Conservation (phyloP, 2,888 invertebrate species). For the Pimpla rufipes region DNA sequence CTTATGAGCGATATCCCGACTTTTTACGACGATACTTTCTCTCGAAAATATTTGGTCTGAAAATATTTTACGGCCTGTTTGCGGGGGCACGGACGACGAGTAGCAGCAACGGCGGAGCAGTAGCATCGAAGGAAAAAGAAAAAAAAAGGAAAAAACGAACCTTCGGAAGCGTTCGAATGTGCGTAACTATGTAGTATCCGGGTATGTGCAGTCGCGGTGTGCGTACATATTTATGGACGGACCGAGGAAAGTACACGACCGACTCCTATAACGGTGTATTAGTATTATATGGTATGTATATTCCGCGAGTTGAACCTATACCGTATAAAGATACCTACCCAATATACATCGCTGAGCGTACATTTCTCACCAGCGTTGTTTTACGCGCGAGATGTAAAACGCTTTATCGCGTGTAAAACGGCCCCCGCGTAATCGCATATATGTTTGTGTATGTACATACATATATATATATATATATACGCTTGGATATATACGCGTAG, state of each 20-base stretch:
- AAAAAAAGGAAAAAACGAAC: conserved; percentile 4
- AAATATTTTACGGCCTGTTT: conserved; percentile 70
- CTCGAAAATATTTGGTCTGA: conserved; percentile 69
- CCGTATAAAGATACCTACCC: conserved; percentile 29
- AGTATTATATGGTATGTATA: conserved; percentile 16
- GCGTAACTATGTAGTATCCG: conserved; percentile 10
- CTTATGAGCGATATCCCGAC: conserved; percentile 69
- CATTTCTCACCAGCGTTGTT: conserved; percentile 57
- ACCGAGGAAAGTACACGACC: conserved; percentile 18
- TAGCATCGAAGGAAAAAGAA: conserved; percentile 13
- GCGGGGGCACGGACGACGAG: conserved; percentile 40
- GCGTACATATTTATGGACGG: conserved; percentile 28
- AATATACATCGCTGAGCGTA: conserved; percentile 31
- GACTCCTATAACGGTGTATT: conserved; percentile 31
- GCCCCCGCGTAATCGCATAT: conserved; percentile 44
- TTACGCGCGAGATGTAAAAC: conserved; percentile 64
- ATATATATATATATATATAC: conserved; percentile 21
- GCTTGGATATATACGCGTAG: neutral
- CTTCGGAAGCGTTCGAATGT: conserved; percentile 16
- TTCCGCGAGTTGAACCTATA: neutral
- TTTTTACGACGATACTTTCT: conserved; percentile 70
- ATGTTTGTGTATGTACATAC: conserved; percentile 24
- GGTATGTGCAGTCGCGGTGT: conserved; percentile 1
- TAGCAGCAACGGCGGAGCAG: conserved; percentile 13
- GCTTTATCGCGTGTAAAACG: conserved; percentile 67